phyloP scores from a whole-genome alignment of 2,888 invertebrate genomes.

The Aphodius sticticus region DNA sequence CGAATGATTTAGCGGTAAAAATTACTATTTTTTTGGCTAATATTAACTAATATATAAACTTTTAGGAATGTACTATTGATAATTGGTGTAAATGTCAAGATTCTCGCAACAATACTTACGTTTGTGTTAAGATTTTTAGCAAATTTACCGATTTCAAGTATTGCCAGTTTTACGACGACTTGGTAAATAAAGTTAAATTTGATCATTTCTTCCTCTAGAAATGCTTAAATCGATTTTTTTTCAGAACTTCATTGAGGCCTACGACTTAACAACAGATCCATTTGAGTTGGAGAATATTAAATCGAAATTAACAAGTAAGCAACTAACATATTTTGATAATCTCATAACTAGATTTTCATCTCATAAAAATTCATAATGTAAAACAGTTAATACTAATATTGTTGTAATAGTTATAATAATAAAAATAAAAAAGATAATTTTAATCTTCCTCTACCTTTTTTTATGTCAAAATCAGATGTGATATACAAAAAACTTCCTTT shows the following conservation, averaged over 20 bases:
- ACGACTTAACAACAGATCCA: conserved; percentile 74
- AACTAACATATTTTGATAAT: background rate
- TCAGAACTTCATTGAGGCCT: conserved; percentile 79
- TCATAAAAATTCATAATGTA: too few relatives aligned
- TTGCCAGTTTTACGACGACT: conserved; percentile 68
- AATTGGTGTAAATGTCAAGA: conserved; percentile 88
- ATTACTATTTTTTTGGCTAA: conserved; percentile 22
- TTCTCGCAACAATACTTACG: conserved; percentile 82
- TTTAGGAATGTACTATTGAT: conserved; percentile 70
- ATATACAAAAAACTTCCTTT: too few relatives aligned
- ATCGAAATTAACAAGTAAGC: background rate
- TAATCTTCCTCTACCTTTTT: too few relatives aligned
- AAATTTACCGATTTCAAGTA: conserved; percentile 66
- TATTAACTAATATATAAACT: conserved; percentile 38
- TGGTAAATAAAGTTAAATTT: conserved; percentile 58
- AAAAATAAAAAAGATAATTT: too few relatives aligned
- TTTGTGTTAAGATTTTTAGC: conserved; percentile 75
- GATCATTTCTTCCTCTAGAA: conserved; percentile 51
- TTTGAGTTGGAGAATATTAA: conserved; percentile 74
- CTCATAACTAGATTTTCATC: background rate
- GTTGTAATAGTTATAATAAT: too few relatives aligned
- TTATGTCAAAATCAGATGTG: too few relatives aligned
- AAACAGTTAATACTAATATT: too few relatives aligned
- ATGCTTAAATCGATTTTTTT: conserved; percentile 45
- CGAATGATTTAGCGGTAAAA: conserved; percentile 69